Conservation (phyloP, 2,113 vertebrate genomes). For the Mormyrus lacerda region DNA sequence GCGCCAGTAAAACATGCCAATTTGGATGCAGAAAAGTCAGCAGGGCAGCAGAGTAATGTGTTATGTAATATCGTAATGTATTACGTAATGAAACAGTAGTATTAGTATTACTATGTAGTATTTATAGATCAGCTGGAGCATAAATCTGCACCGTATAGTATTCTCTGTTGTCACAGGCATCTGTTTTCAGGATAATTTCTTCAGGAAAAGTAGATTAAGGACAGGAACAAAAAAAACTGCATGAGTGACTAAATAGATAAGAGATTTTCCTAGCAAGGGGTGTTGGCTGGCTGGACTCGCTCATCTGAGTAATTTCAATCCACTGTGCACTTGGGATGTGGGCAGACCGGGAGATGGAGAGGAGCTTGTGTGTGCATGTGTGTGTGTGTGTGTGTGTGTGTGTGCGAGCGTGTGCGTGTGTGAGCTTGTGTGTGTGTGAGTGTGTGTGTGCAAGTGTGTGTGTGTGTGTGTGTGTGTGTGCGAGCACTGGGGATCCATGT, state of each 20-base stretch:
- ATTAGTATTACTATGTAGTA: not conserved
- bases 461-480: constrained; percentile 12
- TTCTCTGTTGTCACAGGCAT: not conserved
- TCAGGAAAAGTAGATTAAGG: constrained; percentile 15
- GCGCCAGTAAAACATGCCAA: not conserved
- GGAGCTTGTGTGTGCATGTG: not conserved
- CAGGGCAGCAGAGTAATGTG: not conserved
- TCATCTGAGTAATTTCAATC: not conserved
- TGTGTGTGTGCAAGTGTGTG: not conserved
- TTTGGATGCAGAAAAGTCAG: not conserved
- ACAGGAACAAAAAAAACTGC: constrained; percentile 5
- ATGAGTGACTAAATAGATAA: constrained; percentile 11
- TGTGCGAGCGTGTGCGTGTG: not conserved
- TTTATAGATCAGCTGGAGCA: constrained; percentile 7
- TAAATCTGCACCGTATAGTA: not conserved
- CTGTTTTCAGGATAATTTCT: constrained; percentile 9
- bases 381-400: not conserved
- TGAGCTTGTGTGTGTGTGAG: not conserved
- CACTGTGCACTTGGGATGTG: not conserved
- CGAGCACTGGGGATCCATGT: not conserved
- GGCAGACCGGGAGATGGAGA: not conserved
- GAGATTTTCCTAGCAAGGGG: not conserved
- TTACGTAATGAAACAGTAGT: not conserved
- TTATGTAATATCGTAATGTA: not conserved
- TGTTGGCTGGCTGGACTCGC: not conserved